These are phyloP conservation scores for Turdus rufiventris DNA, from an alignment of 2,113 vertebrate genomes.

Conservation along the genomic window DNA sequence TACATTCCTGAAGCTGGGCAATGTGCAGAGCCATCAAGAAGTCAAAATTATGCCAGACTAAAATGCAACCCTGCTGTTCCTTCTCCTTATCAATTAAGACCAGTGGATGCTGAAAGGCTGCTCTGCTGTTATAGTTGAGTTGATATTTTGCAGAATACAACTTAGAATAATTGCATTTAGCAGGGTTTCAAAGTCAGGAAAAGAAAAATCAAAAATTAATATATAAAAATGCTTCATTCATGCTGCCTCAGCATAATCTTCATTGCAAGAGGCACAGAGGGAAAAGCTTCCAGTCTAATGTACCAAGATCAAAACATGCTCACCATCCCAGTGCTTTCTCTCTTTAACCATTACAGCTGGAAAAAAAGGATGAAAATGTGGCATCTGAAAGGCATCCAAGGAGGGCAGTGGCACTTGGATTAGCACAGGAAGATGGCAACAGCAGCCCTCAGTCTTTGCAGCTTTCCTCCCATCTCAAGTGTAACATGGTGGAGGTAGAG, in stretches of 20 bases:
- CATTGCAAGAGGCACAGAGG: not conserved
- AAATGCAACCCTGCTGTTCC: not conserved
- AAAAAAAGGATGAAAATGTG: not conserved
- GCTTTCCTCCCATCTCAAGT: not conserved
- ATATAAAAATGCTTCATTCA: not conserved
- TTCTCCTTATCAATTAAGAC: not conserved
- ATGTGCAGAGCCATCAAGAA: not conserved
- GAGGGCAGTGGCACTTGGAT: not conserved
- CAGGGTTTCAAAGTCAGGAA: not conserved
- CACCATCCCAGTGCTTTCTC: not conserved
- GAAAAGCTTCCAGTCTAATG: not conserved
- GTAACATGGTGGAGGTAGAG: rapidly evolving
- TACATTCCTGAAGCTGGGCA: not conserved
- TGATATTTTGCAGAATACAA: not conserved
- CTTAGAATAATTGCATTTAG: not conserved
- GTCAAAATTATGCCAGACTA: not conserved
- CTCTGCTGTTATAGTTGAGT: not conserved
- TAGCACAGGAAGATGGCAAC: not conserved
- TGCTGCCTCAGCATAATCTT: not conserved
- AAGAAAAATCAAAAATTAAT: not conserved
- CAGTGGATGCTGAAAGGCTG: not conserved
- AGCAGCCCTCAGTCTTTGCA: not conserved
- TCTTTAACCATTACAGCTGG: not conserved
- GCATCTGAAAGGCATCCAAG: not conserved
- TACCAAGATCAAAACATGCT: not conserved